Percentiles rank a stretch among this genome's conserved stretches.
These are phyloP conservation scores for Grammomys surdaster DNA, from an alignment of 2,113 vertebrate species.

Conservation along the genomic window DNA sequence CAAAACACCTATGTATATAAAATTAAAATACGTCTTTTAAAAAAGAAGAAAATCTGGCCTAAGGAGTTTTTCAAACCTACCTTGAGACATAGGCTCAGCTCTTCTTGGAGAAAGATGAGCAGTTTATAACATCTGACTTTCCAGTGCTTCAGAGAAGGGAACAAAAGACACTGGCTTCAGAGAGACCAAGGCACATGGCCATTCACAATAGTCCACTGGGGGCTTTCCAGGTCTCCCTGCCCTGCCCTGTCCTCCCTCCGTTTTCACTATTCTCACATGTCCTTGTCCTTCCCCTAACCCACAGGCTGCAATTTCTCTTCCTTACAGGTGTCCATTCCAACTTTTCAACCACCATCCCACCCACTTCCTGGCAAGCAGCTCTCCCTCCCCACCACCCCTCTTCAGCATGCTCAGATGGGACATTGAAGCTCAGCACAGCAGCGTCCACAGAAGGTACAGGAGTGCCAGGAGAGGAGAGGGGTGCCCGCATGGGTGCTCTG, in stretches of 20 bases:
- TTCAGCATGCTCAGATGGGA: conserved; percentile 76
- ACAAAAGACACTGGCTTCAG: not conserved
- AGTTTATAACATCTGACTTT: not conserved
- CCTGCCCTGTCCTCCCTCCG: not conserved
- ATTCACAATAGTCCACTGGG: not conserved
- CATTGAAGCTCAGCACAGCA: conserved; percentile 73
- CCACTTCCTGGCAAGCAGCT: conserved; percentile 79
- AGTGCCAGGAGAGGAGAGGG: not conserved
- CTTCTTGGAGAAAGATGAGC: not conserved
- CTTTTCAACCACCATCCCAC: conserved; percentile 78
- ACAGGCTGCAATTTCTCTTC: not conserved
- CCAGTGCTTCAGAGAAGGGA: not conserved
- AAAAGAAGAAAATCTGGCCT: not conserved
- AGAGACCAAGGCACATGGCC: accelerated
- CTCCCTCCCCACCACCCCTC: conserved; percentile 83
- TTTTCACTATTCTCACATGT: not conserved
- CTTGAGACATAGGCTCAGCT: not conserved
- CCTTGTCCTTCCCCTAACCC: not conserved
- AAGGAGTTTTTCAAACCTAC: not conserved
- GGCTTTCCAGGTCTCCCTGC: not conserved
- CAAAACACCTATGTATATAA: not conserved
- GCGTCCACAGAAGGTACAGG: conserved; percentile 79
- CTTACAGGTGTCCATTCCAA: conserved; percentile 76
- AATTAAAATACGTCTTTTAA: not conserved
- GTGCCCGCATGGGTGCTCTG: accelerated